These are phyloP conservation scores for Pachyseris speciosa DNA, from an alignment of 64 coral and sea anemone species.

Conservation along the genomic window DNA sequence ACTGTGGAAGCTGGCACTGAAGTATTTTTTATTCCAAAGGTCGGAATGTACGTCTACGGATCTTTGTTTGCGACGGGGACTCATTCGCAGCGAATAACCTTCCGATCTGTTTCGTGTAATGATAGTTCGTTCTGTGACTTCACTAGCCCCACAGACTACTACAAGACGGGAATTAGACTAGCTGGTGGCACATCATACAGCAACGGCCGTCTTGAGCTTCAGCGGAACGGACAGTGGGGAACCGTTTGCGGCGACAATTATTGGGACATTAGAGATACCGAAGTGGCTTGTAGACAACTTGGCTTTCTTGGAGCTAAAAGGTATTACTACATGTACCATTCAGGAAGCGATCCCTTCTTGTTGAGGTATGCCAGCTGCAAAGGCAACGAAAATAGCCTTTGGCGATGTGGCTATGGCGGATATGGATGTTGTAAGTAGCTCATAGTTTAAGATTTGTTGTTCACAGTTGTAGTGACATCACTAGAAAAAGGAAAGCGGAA, in stretches of 20 bases:
- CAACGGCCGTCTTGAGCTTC: conserved; percentile 65
- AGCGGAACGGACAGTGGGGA: conserved; percentile 61
- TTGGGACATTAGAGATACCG: conserved; percentile 60
- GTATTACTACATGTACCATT: conserved; percentile 36
- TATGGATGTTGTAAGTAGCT: conserved; percentile 56
- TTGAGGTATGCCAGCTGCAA: conserved; percentile 50
- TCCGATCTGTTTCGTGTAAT: conserved; percentile 45
- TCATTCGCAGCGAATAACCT: conserved; percentile 24
- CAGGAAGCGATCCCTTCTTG: conserved; percentile 9
- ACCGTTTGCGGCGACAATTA: conserved; percentile 48
- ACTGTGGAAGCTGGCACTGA: conserved; percentile 57
- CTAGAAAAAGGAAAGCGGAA: background rate
- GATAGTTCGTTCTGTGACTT: background rate
- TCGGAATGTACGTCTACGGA: conserved; percentile 53
- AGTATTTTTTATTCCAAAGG: conserved; percentile 27
- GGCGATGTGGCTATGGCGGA: conserved; percentile 33
- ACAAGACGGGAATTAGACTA: conserved; percentile 56
- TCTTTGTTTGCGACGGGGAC: conserved; percentile 55
- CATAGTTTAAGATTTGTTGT: background rate
- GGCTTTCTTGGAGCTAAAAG: conserved; percentile 67
- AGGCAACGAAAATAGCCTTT: conserved; percentile 52
- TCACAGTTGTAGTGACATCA: background rate
- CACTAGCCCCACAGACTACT: background rate
- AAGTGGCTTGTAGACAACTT: conserved; percentile 76
- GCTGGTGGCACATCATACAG: conserved; percentile 45